Base-by-base conservation (phyloP, 2,797 vertebrate genomes). In the Siniperca undulata region DNA sequence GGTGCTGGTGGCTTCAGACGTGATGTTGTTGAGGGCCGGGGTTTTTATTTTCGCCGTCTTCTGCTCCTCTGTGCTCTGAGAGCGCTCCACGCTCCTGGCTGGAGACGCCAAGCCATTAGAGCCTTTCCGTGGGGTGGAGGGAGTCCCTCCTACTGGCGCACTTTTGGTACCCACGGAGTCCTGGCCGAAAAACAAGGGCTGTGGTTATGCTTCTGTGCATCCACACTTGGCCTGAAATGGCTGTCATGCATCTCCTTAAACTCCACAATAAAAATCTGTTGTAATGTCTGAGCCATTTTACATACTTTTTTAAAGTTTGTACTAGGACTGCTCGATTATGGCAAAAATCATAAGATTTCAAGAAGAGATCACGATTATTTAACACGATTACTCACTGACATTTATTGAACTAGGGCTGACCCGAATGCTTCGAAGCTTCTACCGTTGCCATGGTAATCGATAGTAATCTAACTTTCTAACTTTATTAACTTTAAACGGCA, bases 31-130 rank as follows among this genome's bases (percentile, higher is more conserved):
- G 82, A 95, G 92, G 3, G 78, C 86, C 0, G 94, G 96, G n/a
- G 95, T 66, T 89, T 96, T 97, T 6, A 93, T 80, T 83, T 97
- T 97, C 2, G 69, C 88, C 13, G 86, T 90, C 77, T 94, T 95
- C 52, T 92, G 75, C 55, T 95, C 96, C 36, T 92, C 91, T 0
- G 89, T 85, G 42, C 69, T 89, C 3, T 93, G 94, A 20, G 89
- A 91, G 0, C 85, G 93, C 52, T 96, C 93, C 3, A 91, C 42
- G 13, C 92, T 94, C 88, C 93, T 95, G 46, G 94, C 94, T 0
- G 96, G 95, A 65, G 96, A 97, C 0, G 88, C 87, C n/a, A 91
- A 81, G 74, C 90, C 73, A 2, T 91, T 94, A 46, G 92, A 79
- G 38, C 86, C 78, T 86, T 93, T 95, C 74, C 93, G 93, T 30